phyloP scores from a whole-genome alignment of 2,888 invertebrate genomes.

The Adelognathus sp. region DNA sequence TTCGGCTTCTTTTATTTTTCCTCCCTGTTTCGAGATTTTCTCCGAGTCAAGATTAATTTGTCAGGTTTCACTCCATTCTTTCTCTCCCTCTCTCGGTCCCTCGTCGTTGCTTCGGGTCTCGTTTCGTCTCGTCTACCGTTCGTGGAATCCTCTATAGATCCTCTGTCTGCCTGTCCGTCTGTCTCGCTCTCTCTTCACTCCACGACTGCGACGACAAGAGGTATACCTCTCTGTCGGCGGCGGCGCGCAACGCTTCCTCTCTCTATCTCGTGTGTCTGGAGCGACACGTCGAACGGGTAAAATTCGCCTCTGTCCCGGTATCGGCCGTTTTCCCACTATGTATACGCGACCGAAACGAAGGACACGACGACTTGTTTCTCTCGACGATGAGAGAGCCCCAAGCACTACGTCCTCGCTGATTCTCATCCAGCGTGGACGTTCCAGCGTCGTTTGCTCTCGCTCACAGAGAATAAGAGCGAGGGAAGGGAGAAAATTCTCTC shows the following conservation, averaged over 20 bases:
- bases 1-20: neutral
- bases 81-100: neutral
- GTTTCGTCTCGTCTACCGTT: neutral
- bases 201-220: neutral
- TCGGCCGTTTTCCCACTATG: neutral
- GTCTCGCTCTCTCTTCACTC: neutral
- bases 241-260: no score
- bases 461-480: conserved; percentile 1
- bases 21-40: conserved; percentile 46
- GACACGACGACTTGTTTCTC: conserved; percentile 13
- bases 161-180: neutral
- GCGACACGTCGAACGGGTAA: conserved; percentile 8
- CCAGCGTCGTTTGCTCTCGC: neutral
- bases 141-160: conserved; percentile 11
- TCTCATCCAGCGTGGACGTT: neutral
- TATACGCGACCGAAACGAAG: neutral
- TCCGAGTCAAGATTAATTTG: conserved; percentile 56
- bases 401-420: neutral
- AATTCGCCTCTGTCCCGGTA: conserved; percentile 4
- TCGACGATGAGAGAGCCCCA: neutral
- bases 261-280: neutral
- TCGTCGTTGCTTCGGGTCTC: conserved; percentile 2
- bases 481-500: conserved; percentile 1
- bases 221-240: neutral
- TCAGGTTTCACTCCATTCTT: conserved; percentile 46